Conservation (phyloP, 2,888 invertebrate species). For the Lathronympha strigana region DNA sequence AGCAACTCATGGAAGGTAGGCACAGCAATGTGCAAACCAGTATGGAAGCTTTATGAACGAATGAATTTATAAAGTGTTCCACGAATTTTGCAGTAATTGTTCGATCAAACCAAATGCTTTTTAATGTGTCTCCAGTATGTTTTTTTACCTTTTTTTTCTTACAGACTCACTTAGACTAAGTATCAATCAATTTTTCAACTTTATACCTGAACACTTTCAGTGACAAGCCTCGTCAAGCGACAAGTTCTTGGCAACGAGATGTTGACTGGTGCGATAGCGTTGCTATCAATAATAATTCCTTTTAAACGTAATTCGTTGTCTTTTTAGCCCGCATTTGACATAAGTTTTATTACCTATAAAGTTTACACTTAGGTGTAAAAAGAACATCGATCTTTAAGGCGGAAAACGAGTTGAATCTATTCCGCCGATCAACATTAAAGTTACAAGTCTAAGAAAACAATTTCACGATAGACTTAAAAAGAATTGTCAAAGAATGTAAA, state of each 20-base stretch:
- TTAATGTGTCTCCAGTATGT: slow-evolving; percentile 3
- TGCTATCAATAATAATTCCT: slow-evolving; percentile 7
- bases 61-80: too few relatives aligned
- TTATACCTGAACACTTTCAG: neutral
- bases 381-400: slow-evolving; percentile 23
- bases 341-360: slow-evolving; percentile 59
- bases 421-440: slow-evolving; percentile 12
- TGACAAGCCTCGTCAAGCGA: neutral
- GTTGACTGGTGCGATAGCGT: neutral
- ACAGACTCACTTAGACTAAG: slow-evolving; percentile 8
- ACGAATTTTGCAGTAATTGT: too few relatives aligned
- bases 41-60: too few relatives aligned
- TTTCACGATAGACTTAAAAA: slow-evolving; percentile 14
- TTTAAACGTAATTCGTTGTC: slow-evolving; percentile 73
- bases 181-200: neutral
- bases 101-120: neutral
- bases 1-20: too few relatives aligned
- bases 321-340: slow-evolving; percentile 81
- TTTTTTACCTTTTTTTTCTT: neutral
- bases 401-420: slow-evolving; percentile 4
- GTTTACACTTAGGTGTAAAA: slow-evolving; percentile 26
- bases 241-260: neutral
- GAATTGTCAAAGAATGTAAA: slow-evolving; percentile 28
- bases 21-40: too few relatives aligned
- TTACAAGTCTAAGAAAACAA: slow-evolving; percentile 25